Evolutionary conservation across 2,797 vertebrate species (phyloP).

Genomic region (Cossypha caffra): DNA sequence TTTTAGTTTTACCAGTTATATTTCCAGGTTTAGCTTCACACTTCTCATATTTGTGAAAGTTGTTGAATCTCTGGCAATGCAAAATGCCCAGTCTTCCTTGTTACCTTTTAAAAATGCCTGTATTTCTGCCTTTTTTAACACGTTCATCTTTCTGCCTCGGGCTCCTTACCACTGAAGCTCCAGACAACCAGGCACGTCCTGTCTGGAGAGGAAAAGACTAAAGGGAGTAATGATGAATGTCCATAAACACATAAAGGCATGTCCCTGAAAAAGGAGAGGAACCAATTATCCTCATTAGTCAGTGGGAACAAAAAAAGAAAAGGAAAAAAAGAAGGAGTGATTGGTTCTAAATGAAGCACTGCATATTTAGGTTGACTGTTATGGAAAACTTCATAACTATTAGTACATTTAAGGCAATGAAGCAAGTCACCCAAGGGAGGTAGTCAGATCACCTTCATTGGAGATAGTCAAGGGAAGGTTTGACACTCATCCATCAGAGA

Average conservation of each 20-base stretch:
- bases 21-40: not conserved
- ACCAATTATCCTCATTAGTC: constrained; percentile 66
- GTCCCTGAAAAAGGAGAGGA: constrained; percentile 53
- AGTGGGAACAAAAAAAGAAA: not conserved
- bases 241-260: constrained; percentile 50
- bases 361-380: constrained; percentile 57
- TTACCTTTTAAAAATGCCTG: not conserved
- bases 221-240: constrained; percentile 61
- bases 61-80: not conserved
- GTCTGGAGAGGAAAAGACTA: constrained; percentile 57
- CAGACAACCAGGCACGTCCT: constrained; percentile 30
- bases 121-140: not conserved
- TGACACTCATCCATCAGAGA: constrained; percentile 65
- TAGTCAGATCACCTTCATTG: constrained; percentile 59
- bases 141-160: constrained; percentile 23
- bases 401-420: constrained; percentile 55
- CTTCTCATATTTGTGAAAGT: not conserved
- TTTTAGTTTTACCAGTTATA: not conserved
- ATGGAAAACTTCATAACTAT: constrained; percentile 55
- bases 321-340: not conserved
- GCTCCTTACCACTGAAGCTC: constrained; percentile 5
- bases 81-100: not conserved
- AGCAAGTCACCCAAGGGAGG: constrained; percentile 59
- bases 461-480: constrained; percentile 55
- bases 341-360: constrained; percentile 23